A percentile compares a stretch with the other conserved stretches of the same genome.
Evolutionary conservation across 2,113 vertebrate species (phyloP).

Genomic region (Gobio gobio): DNA sequence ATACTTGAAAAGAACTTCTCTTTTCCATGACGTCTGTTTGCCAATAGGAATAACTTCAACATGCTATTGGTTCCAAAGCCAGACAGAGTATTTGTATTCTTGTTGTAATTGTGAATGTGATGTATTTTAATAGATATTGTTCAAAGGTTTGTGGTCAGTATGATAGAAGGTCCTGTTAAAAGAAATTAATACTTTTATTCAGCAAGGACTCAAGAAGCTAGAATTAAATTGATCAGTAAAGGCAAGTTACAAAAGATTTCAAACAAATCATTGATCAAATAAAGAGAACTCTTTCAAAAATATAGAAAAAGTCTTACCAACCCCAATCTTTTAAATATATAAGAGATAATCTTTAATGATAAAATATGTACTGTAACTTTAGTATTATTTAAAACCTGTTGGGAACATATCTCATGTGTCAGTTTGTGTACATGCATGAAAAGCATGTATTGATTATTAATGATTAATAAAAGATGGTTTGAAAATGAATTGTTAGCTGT

Average conservation of each 20-base stretch:
- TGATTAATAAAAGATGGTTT: neutral
- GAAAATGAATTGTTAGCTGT: neutral
- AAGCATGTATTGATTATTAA: neutral
- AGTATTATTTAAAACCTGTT: neutral
- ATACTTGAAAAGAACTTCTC: constrained; percentile 58
- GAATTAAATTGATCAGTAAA: too few species aligned
- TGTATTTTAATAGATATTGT: neutral
- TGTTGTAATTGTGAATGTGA: neutral
- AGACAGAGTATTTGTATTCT: neutral
- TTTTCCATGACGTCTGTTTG: constrained; percentile 44
- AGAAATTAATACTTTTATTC: too few species aligned
- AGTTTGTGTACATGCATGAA: neutral
- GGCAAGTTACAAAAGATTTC: too few species aligned
- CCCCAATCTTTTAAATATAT: neutral
- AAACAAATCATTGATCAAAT: neutral
- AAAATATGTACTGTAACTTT: neutral
- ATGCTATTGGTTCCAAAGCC: neutral
- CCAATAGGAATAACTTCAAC: constrained; percentile 34
- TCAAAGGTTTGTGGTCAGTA: too few species aligned
- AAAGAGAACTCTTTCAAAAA: neutral
- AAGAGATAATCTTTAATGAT: neutral
- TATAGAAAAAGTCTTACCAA: neutral
- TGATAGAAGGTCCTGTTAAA: too few species aligned
- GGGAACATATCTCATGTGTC: neutral
- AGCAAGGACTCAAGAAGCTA: too few species aligned